A percentile compares a stretch with the other conserved stretches of the same genome.
These are phyloP conservation scores for Hydra vulgaris DNA, from an alignment of 30 jellyfish, hydroid and myxozoan species.

Conservation along the genomic window DNA sequence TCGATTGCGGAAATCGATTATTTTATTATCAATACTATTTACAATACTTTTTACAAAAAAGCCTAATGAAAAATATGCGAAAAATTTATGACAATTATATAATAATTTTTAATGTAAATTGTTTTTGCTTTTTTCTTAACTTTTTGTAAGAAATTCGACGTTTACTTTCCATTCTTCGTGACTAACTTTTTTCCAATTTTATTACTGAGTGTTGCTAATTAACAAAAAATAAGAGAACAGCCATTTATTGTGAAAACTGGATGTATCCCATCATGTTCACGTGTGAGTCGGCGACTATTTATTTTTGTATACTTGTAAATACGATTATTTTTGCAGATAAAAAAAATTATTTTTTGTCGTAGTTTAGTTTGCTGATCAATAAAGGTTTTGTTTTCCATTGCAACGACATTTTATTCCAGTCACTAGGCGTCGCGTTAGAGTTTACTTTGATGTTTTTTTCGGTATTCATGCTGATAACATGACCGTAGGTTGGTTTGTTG, in stretches of 20 bases:
- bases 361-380: background rate
- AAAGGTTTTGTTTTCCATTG: constrained; percentile 14
- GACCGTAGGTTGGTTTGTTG: background rate
- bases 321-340: background rate
- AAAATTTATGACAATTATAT: no score
- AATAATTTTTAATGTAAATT: no score
- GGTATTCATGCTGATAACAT: background rate
- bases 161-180: background rate
- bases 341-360: background rate
- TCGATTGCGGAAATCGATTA: no score
- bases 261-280: background rate
- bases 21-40: no score
- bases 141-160: background rate
- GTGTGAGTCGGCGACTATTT: background rate
- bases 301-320: background rate
- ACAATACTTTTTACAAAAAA: no score
- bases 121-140: background rate
- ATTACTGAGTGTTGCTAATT: no score
- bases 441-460: background rate
- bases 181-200: background rate
- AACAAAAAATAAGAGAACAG: no score
- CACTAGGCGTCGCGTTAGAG: background rate
- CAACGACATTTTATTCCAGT: background rate
- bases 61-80: no score
- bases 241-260: no score